Evolutionary conservation across 1,140 invertebrate species (phyloP).

Genomic region (Drosophila nigromelanica): DNA sequence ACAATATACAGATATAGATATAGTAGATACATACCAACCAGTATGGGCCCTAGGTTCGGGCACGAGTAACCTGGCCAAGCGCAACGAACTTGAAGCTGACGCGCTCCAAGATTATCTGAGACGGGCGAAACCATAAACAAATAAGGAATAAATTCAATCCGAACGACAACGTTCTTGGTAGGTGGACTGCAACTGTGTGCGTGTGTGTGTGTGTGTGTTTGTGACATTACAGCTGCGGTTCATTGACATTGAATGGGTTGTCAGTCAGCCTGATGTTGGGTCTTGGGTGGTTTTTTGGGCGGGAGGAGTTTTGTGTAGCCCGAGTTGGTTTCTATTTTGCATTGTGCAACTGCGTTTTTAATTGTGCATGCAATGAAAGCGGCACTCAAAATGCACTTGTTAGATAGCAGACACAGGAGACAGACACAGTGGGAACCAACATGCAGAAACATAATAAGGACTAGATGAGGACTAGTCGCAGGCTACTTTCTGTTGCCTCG

Average conservation of each 20-base stretch:
- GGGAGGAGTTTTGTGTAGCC: conserved; percentile 24
- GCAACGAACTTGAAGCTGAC: conserved; percentile 78
- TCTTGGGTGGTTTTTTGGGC: conserved; percentile 17
- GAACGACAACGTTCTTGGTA: conserved; percentile 48
- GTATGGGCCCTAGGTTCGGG: conserved; percentile 5
- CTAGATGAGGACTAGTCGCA: conserved; percentile 27
- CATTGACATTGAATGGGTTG: conserved; percentile 76
- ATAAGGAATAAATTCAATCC: conserved; percentile 76
- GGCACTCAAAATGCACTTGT: conserved; percentile 74
- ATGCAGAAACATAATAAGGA: conserved; percentile 42
- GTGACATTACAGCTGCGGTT: conserved; percentile 60
- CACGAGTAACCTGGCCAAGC: conserved; percentile 59
- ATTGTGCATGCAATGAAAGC: conserved; percentile 77
- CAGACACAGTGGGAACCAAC: conserved; percentile 32
- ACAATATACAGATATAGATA: conserved; percentile 48
- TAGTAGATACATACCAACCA: conserved; percentile 8
- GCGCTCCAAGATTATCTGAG: conserved; percentile 78
- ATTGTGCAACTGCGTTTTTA: conserved; percentile 73
- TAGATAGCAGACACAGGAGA: conserved; percentile 29
- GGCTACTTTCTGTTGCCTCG: conserved; percentile 36
- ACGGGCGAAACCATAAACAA: conserved; percentile 76
- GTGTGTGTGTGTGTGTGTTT: conserved; percentile 30
- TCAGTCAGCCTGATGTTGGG: conserved; percentile 5
- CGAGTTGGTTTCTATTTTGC: conserved; percentile 9
- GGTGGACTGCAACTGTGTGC: conserved; percentile 32